phyloP scores from a whole-genome alignment of 1,140 invertebrate species.

The Venustaconcha ellipsiformis region DNA sequence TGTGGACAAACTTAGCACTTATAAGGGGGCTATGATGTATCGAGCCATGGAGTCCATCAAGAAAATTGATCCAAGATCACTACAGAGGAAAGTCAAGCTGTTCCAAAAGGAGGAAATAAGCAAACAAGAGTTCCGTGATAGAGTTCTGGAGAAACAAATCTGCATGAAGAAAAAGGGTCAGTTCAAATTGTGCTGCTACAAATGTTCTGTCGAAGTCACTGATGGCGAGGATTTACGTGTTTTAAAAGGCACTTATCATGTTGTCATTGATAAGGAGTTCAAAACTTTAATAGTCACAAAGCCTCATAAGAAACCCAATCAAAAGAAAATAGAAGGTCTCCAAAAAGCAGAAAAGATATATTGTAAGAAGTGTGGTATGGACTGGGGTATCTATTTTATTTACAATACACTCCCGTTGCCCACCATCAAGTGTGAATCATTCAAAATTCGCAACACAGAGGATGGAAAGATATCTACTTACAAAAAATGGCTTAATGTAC shows the following conservation, averaged over 20 bases:
- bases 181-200: constrained; percentile 10
- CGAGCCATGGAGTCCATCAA: constrained; percentile 11
- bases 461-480: not conserved
- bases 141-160: constrained; percentile 8
- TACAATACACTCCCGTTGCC: constrained; percentile 5
- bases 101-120: constrained; percentile 23
- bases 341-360: constrained; percentile 28
- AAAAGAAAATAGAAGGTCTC: constrained; percentile 5
- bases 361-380: constrained; percentile 26
- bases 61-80: constrained; percentile 1
- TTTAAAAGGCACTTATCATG: constrained; percentile 1
- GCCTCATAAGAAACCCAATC: constrained; percentile 17
- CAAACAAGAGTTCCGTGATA: constrained; percentile 15
- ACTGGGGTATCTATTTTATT: constrained; percentile 21
- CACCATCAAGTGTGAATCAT: constrained; percentile 13
- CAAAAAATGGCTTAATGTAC: constrained; percentile 20
- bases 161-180: constrained; percentile 8
- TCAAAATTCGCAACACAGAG: constrained; percentile 8
- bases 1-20: constrained; percentile 17
- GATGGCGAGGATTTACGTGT: constrained; percentile 10
- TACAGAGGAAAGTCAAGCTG: constrained; percentile 4
- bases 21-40: constrained; percentile 31
- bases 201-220: constrained; percentile 10
- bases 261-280: constrained; percentile 20
- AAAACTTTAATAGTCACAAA: constrained; percentile 6